Conservation (phyloP, 37 sponge, comb jelly and placozoan species). For the Crambe crambe region DNA sequence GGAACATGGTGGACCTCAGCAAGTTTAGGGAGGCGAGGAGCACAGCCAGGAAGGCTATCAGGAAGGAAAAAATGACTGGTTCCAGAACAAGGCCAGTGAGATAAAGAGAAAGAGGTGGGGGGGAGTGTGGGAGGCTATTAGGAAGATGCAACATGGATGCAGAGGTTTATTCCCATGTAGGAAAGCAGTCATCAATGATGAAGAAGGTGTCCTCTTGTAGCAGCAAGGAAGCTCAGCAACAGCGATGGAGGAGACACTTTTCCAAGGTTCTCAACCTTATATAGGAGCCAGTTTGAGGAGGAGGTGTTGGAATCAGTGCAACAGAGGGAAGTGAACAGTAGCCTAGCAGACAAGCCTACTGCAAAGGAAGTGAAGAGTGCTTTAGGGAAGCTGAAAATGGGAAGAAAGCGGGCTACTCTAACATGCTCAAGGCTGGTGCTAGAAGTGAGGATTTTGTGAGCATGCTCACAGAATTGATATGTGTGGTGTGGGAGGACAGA, state of each 20-base stretch:
- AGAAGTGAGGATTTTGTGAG: background rate
- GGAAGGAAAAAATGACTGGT: background rate
- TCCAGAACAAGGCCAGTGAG: background rate
- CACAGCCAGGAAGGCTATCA: background rate
- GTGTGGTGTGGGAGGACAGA: background rate
- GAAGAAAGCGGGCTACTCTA: background rate
- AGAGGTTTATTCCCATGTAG: background rate
- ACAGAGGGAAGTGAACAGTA: background rate
- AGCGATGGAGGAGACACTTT: background rate
- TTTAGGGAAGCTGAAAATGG: background rate
- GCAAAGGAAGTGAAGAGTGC: background rate
- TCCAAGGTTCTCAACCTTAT: background rate
- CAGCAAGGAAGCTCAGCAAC: background rate
- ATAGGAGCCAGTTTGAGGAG: background rate
- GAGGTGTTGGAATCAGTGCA: background rate
- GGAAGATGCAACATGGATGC: background rate
- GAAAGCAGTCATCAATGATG: background rate
- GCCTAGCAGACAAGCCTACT: background rate
- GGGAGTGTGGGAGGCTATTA: background rate
- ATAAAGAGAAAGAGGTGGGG: background rate
- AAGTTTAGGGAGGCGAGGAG: background rate
- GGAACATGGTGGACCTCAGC: background rate
- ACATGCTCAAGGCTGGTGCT: background rate
- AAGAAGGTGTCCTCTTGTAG: background rate
- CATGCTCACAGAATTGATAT: background rate